Conservation (phyloP, 2,113 vertebrate genomes). For the Cynopterus brachyotis region DNA sequence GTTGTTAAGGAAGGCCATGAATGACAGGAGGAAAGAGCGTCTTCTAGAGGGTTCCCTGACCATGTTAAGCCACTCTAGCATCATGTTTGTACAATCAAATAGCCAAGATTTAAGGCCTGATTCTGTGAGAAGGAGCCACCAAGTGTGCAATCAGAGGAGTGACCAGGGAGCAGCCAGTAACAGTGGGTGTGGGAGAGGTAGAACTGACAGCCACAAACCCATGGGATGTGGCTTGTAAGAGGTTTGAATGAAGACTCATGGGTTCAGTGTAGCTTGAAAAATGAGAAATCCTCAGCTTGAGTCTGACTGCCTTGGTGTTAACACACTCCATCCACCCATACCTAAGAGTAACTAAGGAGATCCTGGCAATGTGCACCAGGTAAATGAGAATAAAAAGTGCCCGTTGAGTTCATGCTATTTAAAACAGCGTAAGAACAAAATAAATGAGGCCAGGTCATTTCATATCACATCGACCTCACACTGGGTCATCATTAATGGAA, state of each 20-base stretch:
- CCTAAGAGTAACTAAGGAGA: not conserved
- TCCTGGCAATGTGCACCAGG: not conserved
- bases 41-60: not conserved
- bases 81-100: not conserved
- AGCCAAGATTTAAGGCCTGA: not conserved
- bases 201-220: not conserved
- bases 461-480: not conserved
- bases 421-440: not conserved
- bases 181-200: too few relatives aligned
- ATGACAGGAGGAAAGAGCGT: not conserved
- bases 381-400: not conserved
- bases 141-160: not conserved
- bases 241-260: not conserved
- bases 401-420: not conserved
- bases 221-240: not conserved
- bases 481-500: not conserved
- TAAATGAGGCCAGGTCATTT: not conserved
- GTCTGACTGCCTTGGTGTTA: not conserved
- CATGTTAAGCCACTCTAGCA: not conserved
- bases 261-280: not conserved
- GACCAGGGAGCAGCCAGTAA: not conserved
- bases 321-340: not conserved
- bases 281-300: not conserved
- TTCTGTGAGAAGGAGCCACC: not conserved
- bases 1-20: not conserved